Base-by-base conservation (phyloP, 2,797 vertebrate species). In the Sebastes iracundus region DNA sequence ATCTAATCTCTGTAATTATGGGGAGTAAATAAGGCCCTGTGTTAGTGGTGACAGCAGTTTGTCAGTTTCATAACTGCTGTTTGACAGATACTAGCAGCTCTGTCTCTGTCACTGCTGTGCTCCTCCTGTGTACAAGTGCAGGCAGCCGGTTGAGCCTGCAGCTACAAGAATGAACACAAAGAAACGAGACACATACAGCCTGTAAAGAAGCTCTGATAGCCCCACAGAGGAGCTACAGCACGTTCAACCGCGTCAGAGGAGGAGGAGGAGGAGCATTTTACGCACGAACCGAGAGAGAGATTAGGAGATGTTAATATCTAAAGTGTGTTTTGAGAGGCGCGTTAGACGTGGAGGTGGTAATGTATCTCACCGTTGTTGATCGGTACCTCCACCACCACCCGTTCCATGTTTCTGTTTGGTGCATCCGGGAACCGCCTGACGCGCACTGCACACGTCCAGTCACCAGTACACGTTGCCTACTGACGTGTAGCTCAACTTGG, bases 401-500 rank as follows among this genome's bases (percentile, higher is more conserved):
- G 93, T 74, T 96, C 95, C 96, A 96, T 96, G 92, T 92, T 88
- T 89, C 80, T 92, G 90, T 80, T 52, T 46, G 70, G 88, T 77
- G 83, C 92, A 92, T 95, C 93, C 90, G 92, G 92, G 93, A 90
- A 94, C 93, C 90, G 86, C 80, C 88, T 94, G 94, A 95, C 94
- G 93, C 88, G 72, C 92, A 81, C 79, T 73, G 92, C 85, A 96
- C 95, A 96, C 96, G 96, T 95, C 94, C 90, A 68, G 90, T 87
- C 94, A 95, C 94, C 92, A 94, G 96, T 95, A 96, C 93, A 91
- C 84, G 94, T 94, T 93, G 83, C 88, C 76, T 53, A 75, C 93
- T 95, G 96, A 96, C 95, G 96, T 95, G 94, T 96, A 93, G 87
- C 90, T 91, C 90, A 93, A 96, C 94, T 95, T 95, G 90, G 93